Conservation (phyloP, 2,113 vertebrate genomes). For the Caloenas nicobarica region DNA sequence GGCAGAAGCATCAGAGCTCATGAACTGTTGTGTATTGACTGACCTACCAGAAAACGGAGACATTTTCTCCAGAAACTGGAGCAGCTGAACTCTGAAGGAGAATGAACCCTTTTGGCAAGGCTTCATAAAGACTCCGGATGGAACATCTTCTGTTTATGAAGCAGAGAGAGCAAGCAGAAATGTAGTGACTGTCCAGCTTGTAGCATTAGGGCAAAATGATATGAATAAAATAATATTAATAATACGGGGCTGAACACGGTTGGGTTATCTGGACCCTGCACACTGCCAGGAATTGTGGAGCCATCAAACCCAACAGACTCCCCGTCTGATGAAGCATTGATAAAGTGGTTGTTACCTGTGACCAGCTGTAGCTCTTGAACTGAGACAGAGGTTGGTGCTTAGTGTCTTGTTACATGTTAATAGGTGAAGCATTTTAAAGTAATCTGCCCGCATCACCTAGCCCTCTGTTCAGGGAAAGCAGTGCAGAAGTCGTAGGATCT, state of each 20-base stretch:
- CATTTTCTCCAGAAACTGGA: slow-evolving; percentile 31
- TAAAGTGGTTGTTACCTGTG: background rate
- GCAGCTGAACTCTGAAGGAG: slow-evolving; percentile 32
- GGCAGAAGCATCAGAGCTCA: slow-evolving; percentile 6
- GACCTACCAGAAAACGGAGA: background rate
- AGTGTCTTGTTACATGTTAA: background rate
- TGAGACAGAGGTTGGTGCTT: background rate
- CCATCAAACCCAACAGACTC: background rate
- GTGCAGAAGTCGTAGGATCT: background rate
- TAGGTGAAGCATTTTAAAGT: background rate
- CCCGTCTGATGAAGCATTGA: background rate
- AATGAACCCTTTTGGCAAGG: slow-evolving; percentile 43
- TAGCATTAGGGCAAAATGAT: background rate
- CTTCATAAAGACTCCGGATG: background rate
- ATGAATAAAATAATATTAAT: background rate
- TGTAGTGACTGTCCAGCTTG: background rate
- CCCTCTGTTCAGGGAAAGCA: background rate
- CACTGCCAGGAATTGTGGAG: background rate
- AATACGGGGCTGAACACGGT: background rate
- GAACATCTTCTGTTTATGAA: slow-evolving; percentile 34
- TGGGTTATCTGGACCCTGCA: background rate
- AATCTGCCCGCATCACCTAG: background rate
- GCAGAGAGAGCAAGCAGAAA: background rate
- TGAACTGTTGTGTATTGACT: slow-evolving; percentile 20
- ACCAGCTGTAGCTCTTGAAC: background rate